Percentiles rank a stretch among this genome's conserved stretches.
Evolutionary conservation across 37 sponge, comb jelly and placozoan genomes (phyloP).

Genomic region (Aplysina aerophoba): DNA sequence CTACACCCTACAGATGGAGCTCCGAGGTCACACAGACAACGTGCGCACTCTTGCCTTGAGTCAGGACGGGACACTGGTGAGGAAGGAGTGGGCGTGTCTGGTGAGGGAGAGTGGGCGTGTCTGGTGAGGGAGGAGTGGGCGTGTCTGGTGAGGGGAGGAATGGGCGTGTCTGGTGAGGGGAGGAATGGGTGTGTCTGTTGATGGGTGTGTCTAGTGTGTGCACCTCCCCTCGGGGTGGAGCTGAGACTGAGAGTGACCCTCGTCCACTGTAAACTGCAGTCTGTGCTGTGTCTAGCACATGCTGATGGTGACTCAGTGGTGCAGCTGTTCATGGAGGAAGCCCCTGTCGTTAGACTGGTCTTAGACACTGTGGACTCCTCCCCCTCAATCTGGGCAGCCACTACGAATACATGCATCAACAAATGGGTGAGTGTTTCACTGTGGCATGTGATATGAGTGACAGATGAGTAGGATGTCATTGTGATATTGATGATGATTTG

Average conservation of each 20-base stretch:
- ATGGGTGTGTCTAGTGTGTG: no score
- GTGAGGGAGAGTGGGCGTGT: not conserved
- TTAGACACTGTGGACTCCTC: constrained; percentile 50
- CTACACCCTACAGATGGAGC: constrained; percentile 51
- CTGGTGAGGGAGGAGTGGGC: no score
- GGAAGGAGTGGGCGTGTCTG: not conserved
- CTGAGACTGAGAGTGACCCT: no score
- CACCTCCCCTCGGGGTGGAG: no score
- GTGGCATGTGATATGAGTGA: not conserved
- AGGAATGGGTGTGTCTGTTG: not conserved
- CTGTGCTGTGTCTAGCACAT: no score
- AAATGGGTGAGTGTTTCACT: constrained; percentile 79
- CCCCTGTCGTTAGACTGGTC: constrained; percentile 50
- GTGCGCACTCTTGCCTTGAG: constrained; percentile 79
- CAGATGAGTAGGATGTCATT: not conserved
- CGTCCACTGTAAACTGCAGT: no score
- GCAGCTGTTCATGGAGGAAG: constrained; percentile 58
- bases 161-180: no score
- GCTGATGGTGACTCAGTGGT: no score
- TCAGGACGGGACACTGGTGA: constrained; percentile 89
- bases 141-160: no score
- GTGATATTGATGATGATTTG: not conserved
- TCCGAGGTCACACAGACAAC: constrained; percentile 93
- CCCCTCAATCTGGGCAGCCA: constrained; percentile 89
- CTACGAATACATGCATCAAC: constrained; percentile 78